A percentile compares a stretch with the other conserved stretches of the same genome.
Conservation (phyloP, 2,113 vertebrate genomes). For the Ceyx melanurus region DNA sequence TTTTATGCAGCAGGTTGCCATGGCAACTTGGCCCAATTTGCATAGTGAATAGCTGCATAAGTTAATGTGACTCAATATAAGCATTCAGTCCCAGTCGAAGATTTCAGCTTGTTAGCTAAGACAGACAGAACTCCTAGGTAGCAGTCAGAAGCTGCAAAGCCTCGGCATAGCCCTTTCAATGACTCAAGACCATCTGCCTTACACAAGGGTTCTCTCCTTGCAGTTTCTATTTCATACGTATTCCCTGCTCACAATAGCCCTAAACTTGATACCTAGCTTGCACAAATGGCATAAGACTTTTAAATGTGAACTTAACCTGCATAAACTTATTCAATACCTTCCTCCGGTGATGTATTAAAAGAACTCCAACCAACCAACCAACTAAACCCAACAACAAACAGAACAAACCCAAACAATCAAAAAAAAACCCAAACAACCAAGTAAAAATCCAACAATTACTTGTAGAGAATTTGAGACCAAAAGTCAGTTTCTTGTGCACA, state of each 20-base stretch:
- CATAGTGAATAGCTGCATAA: neutral
- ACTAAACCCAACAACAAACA: neutral
- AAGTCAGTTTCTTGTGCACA: neutral
- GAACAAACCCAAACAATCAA: neutral
- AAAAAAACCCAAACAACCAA: neutral
- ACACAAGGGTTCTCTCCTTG: no score
- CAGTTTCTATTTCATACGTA: accelerated
- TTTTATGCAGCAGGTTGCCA: neutral
- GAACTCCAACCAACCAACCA: neutral
- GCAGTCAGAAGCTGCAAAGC: neutral
- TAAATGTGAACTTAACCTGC: neutral
- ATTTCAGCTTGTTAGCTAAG: neutral
- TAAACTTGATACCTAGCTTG: neutral
- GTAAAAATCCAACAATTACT: neutral
- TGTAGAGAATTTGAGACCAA: neutral
- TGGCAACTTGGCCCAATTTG: constrained; percentile 2
- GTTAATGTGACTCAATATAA: neutral
- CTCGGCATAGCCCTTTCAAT: neutral
- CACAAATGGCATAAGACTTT: neutral
- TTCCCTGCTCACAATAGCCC: neutral
- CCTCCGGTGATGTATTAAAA: neutral
- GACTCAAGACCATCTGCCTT: neutral
- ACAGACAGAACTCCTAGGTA: neutral
- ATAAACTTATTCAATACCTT: neutral
- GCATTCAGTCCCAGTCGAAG: neutral